Conservation (phyloP, 2,888 invertebrate genomes). For the Ditula angustiorana region DNA sequence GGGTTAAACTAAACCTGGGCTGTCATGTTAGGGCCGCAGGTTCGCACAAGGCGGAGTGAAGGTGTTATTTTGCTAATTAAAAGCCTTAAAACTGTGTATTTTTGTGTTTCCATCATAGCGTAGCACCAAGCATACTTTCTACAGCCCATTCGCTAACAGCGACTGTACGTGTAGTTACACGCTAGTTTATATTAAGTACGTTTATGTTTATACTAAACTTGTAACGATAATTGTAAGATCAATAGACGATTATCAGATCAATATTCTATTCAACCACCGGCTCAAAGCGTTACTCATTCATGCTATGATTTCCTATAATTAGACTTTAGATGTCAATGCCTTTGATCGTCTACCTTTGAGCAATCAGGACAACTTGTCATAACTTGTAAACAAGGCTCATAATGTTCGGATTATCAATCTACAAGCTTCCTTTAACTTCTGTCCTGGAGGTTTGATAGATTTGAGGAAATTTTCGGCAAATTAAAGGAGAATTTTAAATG, state of each 20-base stretch:
- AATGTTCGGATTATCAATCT: conserved; percentile 14
- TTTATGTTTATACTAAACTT: too few species aligned
- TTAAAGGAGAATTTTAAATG: not conserved
- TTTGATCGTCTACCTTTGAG: conserved; percentile 34
- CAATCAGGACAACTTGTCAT: conserved; percentile 23
- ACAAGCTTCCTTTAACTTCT: conserved; percentile 4
- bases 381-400: conserved; percentile 28
- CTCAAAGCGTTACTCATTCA: conserved; percentile 7
- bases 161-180: too few species aligned
- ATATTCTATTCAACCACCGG: not conserved
- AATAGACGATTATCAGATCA: conserved; percentile 6
- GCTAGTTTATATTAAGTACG: too few species aligned
- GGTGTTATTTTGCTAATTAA: too few species aligned
- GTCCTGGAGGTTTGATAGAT: conserved; percentile 7
- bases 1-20: too few species aligned
- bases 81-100: too few species aligned
- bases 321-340: conserved; percentile 2
- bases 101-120: too few species aligned
- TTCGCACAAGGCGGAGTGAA: too few species aligned
- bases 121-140: too few species aligned
- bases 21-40: too few species aligned
- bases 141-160: too few species aligned
- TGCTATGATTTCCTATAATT: conserved; percentile 13
- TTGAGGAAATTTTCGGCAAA: conserved; percentile 4
- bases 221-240: too few species aligned